A percentile compares a stretch with the other conserved stretches of the same genome.
Conservation (phyloP, 1,140 invertebrate genomes). For the Rhyacophila brunnea region DNA sequence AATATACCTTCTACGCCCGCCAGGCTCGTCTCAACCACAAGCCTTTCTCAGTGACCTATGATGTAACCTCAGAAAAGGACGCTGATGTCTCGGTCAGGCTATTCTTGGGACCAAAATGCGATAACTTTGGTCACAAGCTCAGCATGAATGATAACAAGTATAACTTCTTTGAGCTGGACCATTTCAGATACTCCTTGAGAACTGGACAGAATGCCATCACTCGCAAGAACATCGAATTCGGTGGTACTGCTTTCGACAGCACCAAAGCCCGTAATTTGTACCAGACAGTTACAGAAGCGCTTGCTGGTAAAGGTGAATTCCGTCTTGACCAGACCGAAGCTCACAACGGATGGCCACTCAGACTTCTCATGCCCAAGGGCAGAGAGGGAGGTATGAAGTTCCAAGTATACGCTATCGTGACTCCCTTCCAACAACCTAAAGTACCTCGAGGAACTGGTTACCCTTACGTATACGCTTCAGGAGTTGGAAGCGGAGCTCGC, state of each 20-base stretch:
- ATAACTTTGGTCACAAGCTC: constrained; percentile 53
- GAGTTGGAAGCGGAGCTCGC: constrained; percentile 42
- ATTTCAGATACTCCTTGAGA: constrained; percentile 62
- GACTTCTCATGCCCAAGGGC: constrained; percentile 60
- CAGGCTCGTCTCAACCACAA: constrained; percentile 43
- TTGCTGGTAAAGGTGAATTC: constrained; percentile 48
- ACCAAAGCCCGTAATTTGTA: constrained; percentile 53
- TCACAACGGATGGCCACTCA: constrained; percentile 59
- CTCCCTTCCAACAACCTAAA: too few species aligned
- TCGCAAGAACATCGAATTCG: constrained; percentile 49
- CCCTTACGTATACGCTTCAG: too few species aligned
- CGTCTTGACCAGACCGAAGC: constrained; percentile 53
- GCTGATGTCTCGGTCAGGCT: constrained; percentile 32
- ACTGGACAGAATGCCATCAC: constrained; percentile 64
- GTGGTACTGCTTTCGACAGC: constrained; percentile 51
- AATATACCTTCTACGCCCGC: constrained; percentile 45
- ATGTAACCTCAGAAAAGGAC: constrained; percentile 19
- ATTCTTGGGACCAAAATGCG: constrained; percentile 45
- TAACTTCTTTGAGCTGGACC: constrained; percentile 66
- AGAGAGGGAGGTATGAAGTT: constrained; percentile 36
- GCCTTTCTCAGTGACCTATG: constrained; percentile 34
- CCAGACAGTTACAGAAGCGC: constrained; percentile 47
- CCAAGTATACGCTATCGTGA: too few species aligned
- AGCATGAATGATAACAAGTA: constrained; percentile 60
- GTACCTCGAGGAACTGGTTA: constrained; percentile 14